Evolutionary conservation across 2,113 vertebrate genomes (phyloP).

Genomic region (Tragelaphus scriptus): DNA sequence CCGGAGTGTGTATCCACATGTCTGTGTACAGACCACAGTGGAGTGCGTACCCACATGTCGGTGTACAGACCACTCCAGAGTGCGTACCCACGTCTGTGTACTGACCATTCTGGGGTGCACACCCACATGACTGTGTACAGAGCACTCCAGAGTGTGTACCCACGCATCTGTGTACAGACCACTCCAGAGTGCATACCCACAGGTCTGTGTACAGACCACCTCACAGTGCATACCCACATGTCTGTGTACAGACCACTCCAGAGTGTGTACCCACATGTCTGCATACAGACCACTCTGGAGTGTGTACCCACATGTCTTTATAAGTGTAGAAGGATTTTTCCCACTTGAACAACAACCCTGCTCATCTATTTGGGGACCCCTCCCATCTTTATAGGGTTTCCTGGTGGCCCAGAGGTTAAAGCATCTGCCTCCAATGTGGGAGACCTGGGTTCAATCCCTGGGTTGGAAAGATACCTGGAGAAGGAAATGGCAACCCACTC

Average conservation of each 20-base stretch:
- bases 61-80: background rate
- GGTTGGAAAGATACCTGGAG: no score
- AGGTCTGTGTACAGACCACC: no score
- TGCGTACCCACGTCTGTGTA: accelerated
- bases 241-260: no score
- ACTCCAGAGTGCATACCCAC: background rate
- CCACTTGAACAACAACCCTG: background rate
- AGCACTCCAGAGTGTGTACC: background rate
- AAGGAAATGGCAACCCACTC: no score
- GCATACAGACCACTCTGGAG: background rate
- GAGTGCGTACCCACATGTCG: no score
- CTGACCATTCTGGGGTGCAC: accelerated
- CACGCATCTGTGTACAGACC: accelerated
- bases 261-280: no score
- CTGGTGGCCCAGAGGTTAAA: no score
- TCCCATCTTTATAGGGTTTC: background rate
- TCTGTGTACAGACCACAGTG: no score
- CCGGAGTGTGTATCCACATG: accelerated
- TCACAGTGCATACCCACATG: accelerated
- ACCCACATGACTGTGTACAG: background rate
- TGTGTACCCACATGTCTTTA: accelerated
- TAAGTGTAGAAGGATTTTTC: background rate
- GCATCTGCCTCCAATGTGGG: no score
- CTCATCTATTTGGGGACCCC: background rate
- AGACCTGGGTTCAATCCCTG: no score